Evolutionary conservation across 2,888 invertebrate species (phyloP), one percentile per base, ranked within the genome.

Genomic region (Notodonta dromedarius): DNA sequence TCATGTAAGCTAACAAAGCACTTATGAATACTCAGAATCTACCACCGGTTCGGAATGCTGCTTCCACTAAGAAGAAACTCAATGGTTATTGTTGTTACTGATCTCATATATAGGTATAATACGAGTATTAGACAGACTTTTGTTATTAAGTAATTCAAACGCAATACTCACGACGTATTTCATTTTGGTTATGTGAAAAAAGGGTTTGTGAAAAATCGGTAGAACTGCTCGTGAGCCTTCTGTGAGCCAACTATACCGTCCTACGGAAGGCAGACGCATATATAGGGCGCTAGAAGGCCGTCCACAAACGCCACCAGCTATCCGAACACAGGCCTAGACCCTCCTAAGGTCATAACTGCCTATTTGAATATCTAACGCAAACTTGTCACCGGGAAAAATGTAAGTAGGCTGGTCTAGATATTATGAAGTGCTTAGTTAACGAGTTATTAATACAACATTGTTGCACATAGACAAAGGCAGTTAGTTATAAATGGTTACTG

Each of bases 171-270:
- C 93, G 73, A 85, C 77, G 91, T 81, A 91, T 91, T 93, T 93
- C 93, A 93, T 93, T 73, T 85, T 92, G 86, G 67, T 46, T 71
- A 72, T 77, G 53, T 14, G n/a, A 14, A 35, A 52, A 52, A 12
- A 12, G 52, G 14, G 69, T 65, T 64, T 76, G 79, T 72, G 24
- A 24, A 24, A 24, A 84, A 82, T 86, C 88, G 91, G 89, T 82
- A 88, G 91, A 92, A 92, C 91, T 92, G 93, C 92, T 85, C 65
- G 66, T 57, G 73, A 82, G 91, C 90, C 91, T 91, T 91, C 91
- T 82, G 59, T 87, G 86, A 85, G 90, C 87, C 88, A 89, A 93
- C 93, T 93, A 86, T 91, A 74, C 80, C 65, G 74, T 76, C 74
- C 84, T 76, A 76, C 82, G 82, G 88, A 87, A 86, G 82, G 78